Evolutionary conservation across 2,113 vertebrate genomes (phyloP), one percentile per base, ranked within the genome.

Genomic region (Sterna hirundo): DNA sequence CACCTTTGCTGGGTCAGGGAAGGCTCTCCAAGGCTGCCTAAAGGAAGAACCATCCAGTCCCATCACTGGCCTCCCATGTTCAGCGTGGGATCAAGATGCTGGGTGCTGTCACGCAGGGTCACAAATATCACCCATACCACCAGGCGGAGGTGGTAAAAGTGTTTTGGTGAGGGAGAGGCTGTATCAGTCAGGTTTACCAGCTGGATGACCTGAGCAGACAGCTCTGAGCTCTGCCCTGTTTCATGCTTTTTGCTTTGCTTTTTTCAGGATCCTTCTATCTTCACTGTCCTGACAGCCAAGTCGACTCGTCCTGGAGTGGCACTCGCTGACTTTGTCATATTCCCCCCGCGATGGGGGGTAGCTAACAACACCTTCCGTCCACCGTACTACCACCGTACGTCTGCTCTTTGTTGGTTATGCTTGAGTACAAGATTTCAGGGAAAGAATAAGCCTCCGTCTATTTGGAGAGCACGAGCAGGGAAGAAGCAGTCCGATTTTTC

Each of bases 321-420:
- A 82, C 98, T 99, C 0, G 99, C 99, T 27, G 99, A 99, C 93
- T 99, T 99, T 96, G 99, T 99, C 86, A 99, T 99, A 97, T 99
- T 99, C 86, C 99, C 99, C 1, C 99, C 99, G 0, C 98, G 99
- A 19, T 99, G 99, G 99, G 99, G 98, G 12, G 99, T 99, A n/a
- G 98, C 99, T 13, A 98, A 99, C 87, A 98, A 98, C 95, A 99
- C 99, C 91, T 99, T 99, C 98, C 98, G 99, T 7, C 99, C 99
- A 8, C 99, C 99, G 0, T 99, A 99, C 97, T 99, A 99, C 89
- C 99, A 99, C 97, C 98, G 99, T 99, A 98, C 75, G 97, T 97
- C 55, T 84, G 64, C 44, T 38, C 34, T n/a, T 60, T 10, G 46
- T 52, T 46, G 71, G 18, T 13, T 55, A 17, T 20, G 13, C 27